Evolutionary conservation across 2,797 vertebrate species (phyloP), one percentile per base, ranked within the genome.

Genomic region (Hoplostethus atlanticus): DNA sequence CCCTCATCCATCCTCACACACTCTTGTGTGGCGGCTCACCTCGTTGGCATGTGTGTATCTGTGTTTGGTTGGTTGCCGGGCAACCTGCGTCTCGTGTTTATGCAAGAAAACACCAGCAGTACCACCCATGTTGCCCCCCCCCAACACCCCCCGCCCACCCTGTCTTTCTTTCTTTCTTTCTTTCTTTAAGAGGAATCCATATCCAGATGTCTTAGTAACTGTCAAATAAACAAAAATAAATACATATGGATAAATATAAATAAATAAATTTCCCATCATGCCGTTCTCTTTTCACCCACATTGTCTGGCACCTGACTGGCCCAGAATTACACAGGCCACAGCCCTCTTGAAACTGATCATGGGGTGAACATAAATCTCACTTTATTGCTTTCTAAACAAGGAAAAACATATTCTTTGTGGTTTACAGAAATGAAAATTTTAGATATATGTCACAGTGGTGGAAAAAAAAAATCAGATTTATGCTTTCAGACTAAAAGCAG

Each of bases 51-150:
- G 89, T 89, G 85, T 91, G 84, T 92, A 79, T 58, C 42, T 0
- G 5, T 90, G 87, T 93, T 93, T 91, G 59, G 67, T 69, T 44
- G 48, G 89, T 92, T 88, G 83, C 92, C 15, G 12, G 66, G 89
- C 57, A 85, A 90, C 92, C n/a, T 17, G 60, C 21, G 59, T 36
- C 70, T 76, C 59, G 50, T 15, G 25, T 76, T 80, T 61, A 64
- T 79, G 68, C 81, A 57, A 71, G 79, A 61, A 75, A 48, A 90
- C 77, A 75, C 58, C 64, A 86, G 66, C 52, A 31, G 64, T 1
- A 38, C 64, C 25, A 55, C 40, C 34, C 31, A 57, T n/a, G n/a
- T 11, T 17, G 47, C 12, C 6, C 17, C 47, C 25, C 13, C n/a
- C 10, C 60, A 7, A 51, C 61, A 38, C 17, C 58, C 51, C 67